phyloP scores from a whole-genome alignment of 64 coral and sea anemone genomes.

The Stylophora pistillata region DNA sequence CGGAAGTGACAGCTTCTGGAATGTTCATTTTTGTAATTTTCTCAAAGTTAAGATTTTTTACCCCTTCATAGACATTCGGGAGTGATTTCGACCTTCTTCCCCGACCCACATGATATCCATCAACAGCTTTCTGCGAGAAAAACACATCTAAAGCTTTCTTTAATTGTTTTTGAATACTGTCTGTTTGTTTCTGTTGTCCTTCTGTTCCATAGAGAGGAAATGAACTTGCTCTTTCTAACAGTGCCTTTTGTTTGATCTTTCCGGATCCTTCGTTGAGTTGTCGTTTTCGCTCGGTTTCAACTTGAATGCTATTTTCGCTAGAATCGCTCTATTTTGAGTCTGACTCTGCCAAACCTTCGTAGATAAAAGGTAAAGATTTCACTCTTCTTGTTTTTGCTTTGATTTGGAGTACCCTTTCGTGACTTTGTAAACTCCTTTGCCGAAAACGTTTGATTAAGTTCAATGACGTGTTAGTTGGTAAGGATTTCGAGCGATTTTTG shows the following conservation, averaged over 20 bases:
- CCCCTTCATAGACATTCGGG: background rate
- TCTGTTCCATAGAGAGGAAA: background rate
- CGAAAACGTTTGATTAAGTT: background rate
- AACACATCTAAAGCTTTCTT: background rate
- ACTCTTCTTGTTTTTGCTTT: background rate
- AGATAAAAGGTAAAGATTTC: slow-evolving; percentile 4
- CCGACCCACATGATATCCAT: background rate
- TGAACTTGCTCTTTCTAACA: background rate
- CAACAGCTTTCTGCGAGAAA: background rate
- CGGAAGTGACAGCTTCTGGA: background rate
- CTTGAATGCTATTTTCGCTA: background rate
- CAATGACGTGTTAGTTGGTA: slow-evolving; percentile 2
- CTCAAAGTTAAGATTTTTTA: background rate
- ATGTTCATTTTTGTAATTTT: background rate
- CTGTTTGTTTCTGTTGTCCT: background rate
- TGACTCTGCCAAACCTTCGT: background rate
- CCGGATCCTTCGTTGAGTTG: background rate
- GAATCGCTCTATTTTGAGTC: background rate
- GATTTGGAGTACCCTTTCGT: background rate
- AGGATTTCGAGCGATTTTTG: slow-evolving; percentile 9
- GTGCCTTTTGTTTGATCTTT: background rate
- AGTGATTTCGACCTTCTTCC: slow-evolving; percentile 6
- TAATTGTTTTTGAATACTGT: background rate
- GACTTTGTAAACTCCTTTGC: slow-evolving; percentile 7
- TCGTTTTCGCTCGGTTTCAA: background rate